phyloP scores from a whole-genome alignment of 1,140 invertebrate genomes.

The Mactra quadrangularis region DNA sequence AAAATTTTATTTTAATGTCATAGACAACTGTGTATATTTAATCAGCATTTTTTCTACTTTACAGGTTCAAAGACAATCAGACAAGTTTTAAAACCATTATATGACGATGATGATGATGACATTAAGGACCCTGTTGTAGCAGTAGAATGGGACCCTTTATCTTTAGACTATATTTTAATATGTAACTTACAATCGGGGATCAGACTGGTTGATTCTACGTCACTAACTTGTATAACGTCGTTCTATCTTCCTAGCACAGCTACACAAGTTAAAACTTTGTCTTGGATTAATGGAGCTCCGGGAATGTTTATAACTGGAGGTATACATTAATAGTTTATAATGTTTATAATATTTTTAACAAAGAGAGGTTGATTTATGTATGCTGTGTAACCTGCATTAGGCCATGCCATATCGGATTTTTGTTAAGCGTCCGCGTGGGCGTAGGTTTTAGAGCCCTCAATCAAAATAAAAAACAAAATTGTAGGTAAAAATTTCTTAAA shows the following conservation, averaged over 20 bases:
- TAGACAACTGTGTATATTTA: too few species aligned
- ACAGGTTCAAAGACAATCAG: constrained; percentile 70
- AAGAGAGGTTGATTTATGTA: too few species aligned
- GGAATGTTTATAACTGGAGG: constrained; percentile 85
- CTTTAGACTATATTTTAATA: constrained; percentile 83
- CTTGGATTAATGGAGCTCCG: constrained; percentile 84
- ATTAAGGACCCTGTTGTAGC: constrained; percentile 76
- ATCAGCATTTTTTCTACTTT: too few species aligned
- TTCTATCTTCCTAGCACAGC: constrained; percentile 83
- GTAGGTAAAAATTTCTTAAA: too few species aligned
- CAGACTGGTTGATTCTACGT: constrained; percentile 81
- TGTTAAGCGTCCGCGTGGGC: too few species aligned
- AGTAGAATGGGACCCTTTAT: constrained; percentile 84
- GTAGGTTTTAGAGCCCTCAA: too few species aligned
- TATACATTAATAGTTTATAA: constrained; percentile 53
- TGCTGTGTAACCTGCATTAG: too few species aligned
- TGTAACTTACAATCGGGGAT: constrained; percentile 77
- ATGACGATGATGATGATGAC: constrained; percentile 67
- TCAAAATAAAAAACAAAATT: too few species aligned
- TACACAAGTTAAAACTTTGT: constrained; percentile 79
- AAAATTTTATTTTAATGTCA: too few species aligned
- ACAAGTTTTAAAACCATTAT: constrained; percentile 67
- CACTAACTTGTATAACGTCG: constrained; percentile 77
- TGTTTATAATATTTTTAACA: too few species aligned
- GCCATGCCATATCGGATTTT: too few species aligned